Conservation (phyloP, 2,888 invertebrate genomes). For the Drosophila emarginata region DNA sequence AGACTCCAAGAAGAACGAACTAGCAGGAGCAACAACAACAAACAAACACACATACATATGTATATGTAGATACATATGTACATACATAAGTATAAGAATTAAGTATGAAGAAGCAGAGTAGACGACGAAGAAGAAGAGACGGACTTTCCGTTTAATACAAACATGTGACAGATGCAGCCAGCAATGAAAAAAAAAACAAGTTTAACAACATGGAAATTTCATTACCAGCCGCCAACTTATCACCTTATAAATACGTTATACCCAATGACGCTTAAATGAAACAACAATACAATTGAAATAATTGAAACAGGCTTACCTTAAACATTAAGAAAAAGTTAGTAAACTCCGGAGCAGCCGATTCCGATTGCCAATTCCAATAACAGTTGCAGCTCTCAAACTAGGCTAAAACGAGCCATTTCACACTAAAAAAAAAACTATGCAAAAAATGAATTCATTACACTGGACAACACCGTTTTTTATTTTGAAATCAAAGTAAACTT, state of each 20-base stretch:
- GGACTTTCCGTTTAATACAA: background rate
- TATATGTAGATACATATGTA: no score
- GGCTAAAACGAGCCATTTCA: slow-evolving; percentile 11
- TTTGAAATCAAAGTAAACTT: background rate
- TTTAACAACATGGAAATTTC: slow-evolving; percentile 38
- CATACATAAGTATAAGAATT: no score
- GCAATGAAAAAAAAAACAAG: slow-evolving; percentile 17
- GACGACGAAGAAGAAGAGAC: background rate
- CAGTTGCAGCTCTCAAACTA: slow-evolving; percentile 11
- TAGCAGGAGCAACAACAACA: no score
- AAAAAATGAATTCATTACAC: slow-evolving; percentile 60
- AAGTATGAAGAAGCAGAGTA: background rate
- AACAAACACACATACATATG: no score
- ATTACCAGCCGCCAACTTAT: slow-evolving; percentile 12
- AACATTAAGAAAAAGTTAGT: slow-evolving; percentile 15
- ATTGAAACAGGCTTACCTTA: slow-evolving; percentile 41
- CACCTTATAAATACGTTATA: background rate
- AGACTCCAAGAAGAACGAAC: no score
- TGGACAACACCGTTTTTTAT: slow-evolving; percentile 28
- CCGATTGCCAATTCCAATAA: slow-evolving; percentile 10
- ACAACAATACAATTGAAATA: slow-evolving; percentile 8
- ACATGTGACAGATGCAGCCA: slow-evolving; percentile 30
- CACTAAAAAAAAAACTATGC: slow-evolving; percentile 45
- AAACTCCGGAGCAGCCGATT: background rate
- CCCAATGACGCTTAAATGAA: background rate